These are phyloP conservation scores for Phenganax stokvisi DNA, from an alignment of 92 coral and sea anemone species.

Conservation along the genomic window DNA sequence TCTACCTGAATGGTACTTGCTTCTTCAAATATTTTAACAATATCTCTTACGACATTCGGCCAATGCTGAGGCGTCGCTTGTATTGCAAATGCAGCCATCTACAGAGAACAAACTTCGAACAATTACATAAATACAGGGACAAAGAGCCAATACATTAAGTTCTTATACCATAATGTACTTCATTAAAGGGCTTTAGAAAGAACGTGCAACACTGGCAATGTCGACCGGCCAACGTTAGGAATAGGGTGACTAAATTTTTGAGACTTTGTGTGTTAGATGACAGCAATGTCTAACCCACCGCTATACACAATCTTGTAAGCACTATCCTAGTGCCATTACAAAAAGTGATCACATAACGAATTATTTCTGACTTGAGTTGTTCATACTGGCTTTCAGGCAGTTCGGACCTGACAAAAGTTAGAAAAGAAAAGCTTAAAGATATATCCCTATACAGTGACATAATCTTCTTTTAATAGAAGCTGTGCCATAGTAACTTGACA, in stretches of 20 bases:
- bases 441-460: not conserved
- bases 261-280: not conserved
- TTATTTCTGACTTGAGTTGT: conserved; percentile 69
- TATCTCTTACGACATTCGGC: conserved; percentile 69
- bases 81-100: conserved; percentile 87
- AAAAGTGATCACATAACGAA: conserved; percentile 71
- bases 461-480: not conserved
- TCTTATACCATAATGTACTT: too few species aligned
- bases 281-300: conserved; percentile 54
- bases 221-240: too few species aligned
- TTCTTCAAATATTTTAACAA: conserved; percentile 72
- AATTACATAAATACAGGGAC: not conserved
- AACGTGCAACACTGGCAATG: too few species aligned
- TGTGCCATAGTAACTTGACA: not conserved
- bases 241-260: too few species aligned
- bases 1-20: conserved; percentile 59
- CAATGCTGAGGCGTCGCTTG: conserved; percentile 91
- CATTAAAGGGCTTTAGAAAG: too few species aligned
- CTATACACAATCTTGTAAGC: conserved; percentile 83
- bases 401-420: conserved; percentile 58
- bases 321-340: conserved; percentile 85
- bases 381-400: conserved; percentile 74
- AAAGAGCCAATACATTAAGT: too few species aligned
- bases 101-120: not conserved
- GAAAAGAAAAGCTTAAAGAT: not conserved